Percentiles rank a stretch among this genome's conserved stretches.
These are phyloP conservation scores for Apis cerana DNA, from an alignment of 1,140 invertebrate genomes.

Conservation along the genomic window DNA sequence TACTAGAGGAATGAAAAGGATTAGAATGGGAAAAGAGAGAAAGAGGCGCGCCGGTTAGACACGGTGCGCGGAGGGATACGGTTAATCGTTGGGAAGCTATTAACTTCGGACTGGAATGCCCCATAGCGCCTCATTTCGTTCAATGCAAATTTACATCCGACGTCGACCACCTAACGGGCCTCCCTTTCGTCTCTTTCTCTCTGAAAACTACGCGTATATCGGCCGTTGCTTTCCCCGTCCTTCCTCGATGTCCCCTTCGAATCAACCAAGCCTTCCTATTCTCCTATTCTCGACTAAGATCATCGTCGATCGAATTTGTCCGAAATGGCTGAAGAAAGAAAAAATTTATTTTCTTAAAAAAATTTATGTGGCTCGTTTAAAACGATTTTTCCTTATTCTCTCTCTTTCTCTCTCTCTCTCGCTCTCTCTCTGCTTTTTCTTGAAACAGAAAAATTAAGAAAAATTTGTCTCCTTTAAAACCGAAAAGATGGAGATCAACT, in stretches of 20 bases:
- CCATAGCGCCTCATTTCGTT: constrained; percentile 76
- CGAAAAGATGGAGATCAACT: too few species aligned
- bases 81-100: constrained; percentile 81
- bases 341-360: neutral
- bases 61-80: constrained; percentile 68
- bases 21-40: constrained; percentile 43
- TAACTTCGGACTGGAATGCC: constrained; percentile 79
- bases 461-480: too few species aligned
- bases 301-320: too few species aligned
- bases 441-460: too few species aligned
- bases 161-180: constrained; percentile 63
- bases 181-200: constrained; percentile 49
- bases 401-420: too few species aligned
- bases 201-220: constrained; percentile 42
- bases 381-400: too few species aligned
- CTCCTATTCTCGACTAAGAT: too few species aligned
- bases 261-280: neutral
- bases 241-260: neutral
- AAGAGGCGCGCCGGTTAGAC: constrained; percentile 4
- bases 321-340: neutral
- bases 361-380: neutral
- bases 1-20: neutral
- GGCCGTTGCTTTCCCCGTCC: neutral
- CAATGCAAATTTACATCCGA: constrained; percentile 78
- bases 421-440: too few species aligned